Evolutionary conservation across 2,797 vertebrate genomes (phyloP).

Genomic region (Helicolenus hilgendorfi): DNA sequence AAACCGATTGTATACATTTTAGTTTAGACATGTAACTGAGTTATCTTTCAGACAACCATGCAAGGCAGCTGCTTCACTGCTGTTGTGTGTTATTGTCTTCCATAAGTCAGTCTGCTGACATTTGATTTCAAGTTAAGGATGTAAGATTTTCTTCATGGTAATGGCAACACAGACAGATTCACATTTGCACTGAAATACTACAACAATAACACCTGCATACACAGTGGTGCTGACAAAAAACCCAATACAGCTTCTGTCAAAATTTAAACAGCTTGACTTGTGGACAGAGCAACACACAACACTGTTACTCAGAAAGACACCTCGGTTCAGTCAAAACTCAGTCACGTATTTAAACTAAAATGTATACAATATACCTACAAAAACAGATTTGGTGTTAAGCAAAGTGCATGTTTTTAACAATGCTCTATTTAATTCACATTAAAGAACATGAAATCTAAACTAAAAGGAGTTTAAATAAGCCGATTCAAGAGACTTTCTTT

Average conservation of each 20-base stretch:
- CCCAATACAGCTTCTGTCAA: neutral
- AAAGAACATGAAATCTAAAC: neutral
- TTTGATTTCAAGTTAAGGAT: neutral
- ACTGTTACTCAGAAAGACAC: neutral
- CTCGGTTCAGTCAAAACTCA: neutral
- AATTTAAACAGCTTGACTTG: neutral
- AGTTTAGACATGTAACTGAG: neutral
- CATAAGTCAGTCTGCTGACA: neutral
- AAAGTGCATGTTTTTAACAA: neutral
- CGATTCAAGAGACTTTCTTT: neutral
- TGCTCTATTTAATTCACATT: neutral
- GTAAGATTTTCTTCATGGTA: neutral
- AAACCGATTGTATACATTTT: neutral
- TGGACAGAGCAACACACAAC: neutral
- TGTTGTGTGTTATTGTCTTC: neutral
- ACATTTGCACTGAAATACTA: neutral
- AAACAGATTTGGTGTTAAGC: neutral
- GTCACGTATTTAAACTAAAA: neutral
- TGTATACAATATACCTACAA: accelerated
- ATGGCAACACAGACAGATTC: neutral
- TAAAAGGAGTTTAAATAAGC: neutral
- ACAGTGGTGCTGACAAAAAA: neutral
- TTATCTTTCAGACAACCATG: neutral
- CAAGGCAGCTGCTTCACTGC: neutral
- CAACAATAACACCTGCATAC: neutral